phyloP scores from a whole-genome alignment of 2,113 vertebrate genomes.

The Odocoileus virginianus region DNA sequence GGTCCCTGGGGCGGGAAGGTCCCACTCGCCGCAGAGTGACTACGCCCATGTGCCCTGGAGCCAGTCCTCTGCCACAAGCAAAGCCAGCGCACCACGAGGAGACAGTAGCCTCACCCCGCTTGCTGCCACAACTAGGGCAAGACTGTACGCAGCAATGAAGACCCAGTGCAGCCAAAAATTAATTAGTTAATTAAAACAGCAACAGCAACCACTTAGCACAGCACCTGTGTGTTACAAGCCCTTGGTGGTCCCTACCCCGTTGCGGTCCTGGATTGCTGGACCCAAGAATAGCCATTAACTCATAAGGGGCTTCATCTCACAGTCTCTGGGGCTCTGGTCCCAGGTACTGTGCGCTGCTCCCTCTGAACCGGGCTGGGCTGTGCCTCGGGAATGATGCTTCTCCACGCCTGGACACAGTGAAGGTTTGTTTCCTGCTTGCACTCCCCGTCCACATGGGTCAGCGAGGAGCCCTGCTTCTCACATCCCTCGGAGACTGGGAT shows the following conservation, averaged over 20 bases:
- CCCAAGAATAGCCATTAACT: not conserved
- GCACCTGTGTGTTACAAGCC: not conserved
- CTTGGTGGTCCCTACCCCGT: fast-evolving
- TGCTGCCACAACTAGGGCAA: not conserved
- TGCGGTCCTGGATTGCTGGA: not conserved
- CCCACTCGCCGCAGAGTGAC: not conserved
- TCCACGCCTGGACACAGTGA: not conserved
- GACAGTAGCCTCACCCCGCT: not conserved
- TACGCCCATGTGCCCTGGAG: not conserved
- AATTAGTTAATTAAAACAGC: not conserved
- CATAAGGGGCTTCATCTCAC: not conserved
- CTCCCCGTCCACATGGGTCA: not conserved
- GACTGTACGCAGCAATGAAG: not conserved
- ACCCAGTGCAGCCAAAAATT: not conserved
- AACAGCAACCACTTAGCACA: not conserved
- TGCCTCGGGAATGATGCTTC: not conserved
- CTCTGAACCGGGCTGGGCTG: not conserved
- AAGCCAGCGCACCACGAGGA: not conserved
- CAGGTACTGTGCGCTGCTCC: not conserved
- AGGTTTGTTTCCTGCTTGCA: not conserved
- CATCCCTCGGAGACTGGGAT: not conserved
- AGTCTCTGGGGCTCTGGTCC: not conserved
- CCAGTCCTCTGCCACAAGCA: not conserved
- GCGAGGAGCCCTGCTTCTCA: not conserved
- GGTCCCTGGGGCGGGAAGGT: not conserved